Conservation (phyloP, 2,888 invertebrate genomes). For the Selenia dentaria region DNA sequence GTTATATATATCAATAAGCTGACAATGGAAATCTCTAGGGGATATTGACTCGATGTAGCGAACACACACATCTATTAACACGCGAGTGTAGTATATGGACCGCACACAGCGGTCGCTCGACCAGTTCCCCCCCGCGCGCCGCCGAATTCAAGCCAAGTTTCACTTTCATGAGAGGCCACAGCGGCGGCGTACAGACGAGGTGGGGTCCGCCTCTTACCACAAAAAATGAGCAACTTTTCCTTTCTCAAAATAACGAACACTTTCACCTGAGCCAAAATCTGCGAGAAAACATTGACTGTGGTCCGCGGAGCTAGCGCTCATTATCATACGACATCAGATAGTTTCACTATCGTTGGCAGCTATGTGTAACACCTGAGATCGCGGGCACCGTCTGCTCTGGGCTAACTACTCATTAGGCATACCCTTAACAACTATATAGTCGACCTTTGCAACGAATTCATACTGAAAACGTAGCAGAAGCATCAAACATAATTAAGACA, state of each 20-base stretch:
- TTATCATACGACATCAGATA: background rate
- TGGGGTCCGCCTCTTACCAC: slow-evolving; percentile 54
- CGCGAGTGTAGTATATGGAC: too few species aligned
- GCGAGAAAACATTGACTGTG: slow-evolving; percentile 52
- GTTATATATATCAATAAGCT: too few species aligned
- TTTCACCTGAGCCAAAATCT: slow-evolving; percentile 76
- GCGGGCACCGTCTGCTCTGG: background rate
- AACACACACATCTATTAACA: too few species aligned
- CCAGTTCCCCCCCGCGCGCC: background rate
- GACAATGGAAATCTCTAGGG: too few species aligned
- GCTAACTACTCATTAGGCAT: too few species aligned
- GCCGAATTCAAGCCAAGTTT: slow-evolving; percentile 49
- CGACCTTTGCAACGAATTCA: too few species aligned
- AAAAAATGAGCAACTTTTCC: slow-evolving; percentile 81
- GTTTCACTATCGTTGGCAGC: background rate
- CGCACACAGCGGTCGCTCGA: background rate
- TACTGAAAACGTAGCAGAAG: too few species aligned
- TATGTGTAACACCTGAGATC: background rate
- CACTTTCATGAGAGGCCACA: slow-evolving; percentile 62
- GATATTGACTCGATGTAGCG: too few species aligned
- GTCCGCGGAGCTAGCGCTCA: slow-evolving; percentile 32
- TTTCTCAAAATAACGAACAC: slow-evolving; percentile 80
- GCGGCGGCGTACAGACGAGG: slow-evolving; percentile 14
- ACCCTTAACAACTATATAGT: too few species aligned
- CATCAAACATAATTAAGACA: too few species aligned